phyloP scores from a whole-genome alignment of 64 coral and sea anemone genomes.

The Stichodactyla mertensii region DNA sequence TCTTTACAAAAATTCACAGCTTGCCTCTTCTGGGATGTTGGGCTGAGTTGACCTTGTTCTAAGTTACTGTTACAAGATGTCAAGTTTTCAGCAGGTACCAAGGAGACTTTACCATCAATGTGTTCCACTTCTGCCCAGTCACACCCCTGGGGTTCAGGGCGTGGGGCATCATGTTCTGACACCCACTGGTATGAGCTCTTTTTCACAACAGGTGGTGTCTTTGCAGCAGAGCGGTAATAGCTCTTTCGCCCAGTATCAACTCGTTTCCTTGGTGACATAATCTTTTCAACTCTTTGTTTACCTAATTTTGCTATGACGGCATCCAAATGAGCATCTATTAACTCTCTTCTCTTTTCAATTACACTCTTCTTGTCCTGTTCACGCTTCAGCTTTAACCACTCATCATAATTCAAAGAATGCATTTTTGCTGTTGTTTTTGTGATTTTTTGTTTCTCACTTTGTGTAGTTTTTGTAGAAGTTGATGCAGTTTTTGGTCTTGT shows the following conservation, averaged over 20 bases:
- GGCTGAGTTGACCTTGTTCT: no score
- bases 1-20: no score
- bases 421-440: constrained; percentile 33
- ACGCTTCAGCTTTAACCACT: constrained; percentile 69
- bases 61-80: not conserved
- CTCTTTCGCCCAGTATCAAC: constrained; percentile 74
- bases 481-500: constrained; percentile 62
- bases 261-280: constrained; percentile 61
- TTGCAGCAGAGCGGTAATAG: not conserved
- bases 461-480: not conserved
- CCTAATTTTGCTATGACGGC: constrained; percentile 75
- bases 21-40: no score
- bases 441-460: not conserved
- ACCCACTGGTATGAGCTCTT: constrained; percentile 26
- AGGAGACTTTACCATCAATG: not conserved
- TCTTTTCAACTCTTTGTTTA: constrained; percentile 73
- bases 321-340: constrained; percentile 69
- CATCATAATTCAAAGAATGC: constrained; percentile 67
- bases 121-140: constrained; percentile 34
- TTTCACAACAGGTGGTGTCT: not conserved
- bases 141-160: constrained; percentile 78
- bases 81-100: not conserved
- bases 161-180: not conserved
- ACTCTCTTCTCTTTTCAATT: constrained; percentile 54
- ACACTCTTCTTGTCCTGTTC: constrained; percentile 47